A percentile compares a stretch with the other conserved stretches of the same genome.
Conservation (phyloP, 2,797 vertebrate genomes). For the Tragopan temminckii region DNA sequence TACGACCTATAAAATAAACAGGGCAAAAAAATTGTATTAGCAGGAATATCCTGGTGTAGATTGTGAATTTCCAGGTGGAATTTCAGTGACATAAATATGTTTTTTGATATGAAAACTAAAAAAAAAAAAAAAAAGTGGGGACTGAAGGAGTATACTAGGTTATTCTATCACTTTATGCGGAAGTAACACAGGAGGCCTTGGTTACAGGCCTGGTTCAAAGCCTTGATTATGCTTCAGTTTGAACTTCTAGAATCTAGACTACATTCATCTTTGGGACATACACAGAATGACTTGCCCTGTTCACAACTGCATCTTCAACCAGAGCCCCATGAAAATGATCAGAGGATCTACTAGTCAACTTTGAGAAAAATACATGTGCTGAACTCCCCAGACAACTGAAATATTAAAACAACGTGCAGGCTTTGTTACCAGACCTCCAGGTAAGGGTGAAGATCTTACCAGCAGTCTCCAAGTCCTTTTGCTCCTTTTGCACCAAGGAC, state of each 20-base stretch:
- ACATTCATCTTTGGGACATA: rapidly evolving
- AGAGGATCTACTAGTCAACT: background rate
- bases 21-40: background rate
- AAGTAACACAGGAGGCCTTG: background rate
- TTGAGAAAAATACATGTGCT: background rate
- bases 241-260: background rate
- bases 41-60: background rate
- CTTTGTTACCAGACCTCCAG: background rate
- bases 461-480: background rate
- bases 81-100: conserved; percentile 13
- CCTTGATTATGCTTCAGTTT: background rate
- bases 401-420: background rate
- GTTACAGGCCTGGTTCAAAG: background rate
- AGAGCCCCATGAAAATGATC: background rate
- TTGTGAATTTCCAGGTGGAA: conserved; percentile 2
- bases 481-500: background rate
- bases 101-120: background rate
- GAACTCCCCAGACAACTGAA: background rate
- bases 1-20: background rate
- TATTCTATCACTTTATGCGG: background rate
- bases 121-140: background rate
- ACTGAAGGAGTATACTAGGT: background rate
- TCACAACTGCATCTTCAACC: background rate
- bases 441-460: background rate
- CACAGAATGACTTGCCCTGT: background rate